Evolutionary conservation across 2,888 invertebrate species (phyloP).

Genomic region (Leucozona laternaria): DNA sequence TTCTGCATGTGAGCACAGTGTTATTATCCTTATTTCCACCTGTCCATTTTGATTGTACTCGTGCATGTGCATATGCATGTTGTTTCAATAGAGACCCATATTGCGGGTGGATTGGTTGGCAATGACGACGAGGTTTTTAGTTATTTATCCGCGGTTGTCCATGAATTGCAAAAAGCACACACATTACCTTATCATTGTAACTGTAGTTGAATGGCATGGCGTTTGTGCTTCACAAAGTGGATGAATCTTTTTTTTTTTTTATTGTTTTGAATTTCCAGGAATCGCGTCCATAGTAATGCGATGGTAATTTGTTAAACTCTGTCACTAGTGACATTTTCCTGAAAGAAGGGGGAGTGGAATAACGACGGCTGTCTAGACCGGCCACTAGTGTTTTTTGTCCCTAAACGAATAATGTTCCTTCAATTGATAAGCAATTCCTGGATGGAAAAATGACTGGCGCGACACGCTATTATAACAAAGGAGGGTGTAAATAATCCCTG

Average conservation of each 20-base stretch:
- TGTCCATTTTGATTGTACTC: constrained; percentile 35
- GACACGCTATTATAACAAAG: constrained; percentile 42
- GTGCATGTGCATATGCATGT: neutral
- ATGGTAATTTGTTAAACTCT: constrained; percentile 66
- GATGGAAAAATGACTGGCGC: constrained; percentile 45
- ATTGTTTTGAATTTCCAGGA: constrained; percentile 2
- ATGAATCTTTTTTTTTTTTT: neutral
- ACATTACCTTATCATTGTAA: neutral
- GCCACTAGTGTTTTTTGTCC: constrained; percentile 38
- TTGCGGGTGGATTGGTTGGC: constrained; percentile 5
- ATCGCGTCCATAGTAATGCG: constrained; percentile 66
- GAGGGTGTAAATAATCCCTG: constrained; percentile 38
- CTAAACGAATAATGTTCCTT: constrained; percentile 42
- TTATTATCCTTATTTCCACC: constrained; percentile 52
- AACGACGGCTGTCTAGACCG: constrained; percentile 52
- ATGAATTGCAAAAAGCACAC: constrained; percentile 50
- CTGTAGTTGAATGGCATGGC: neutral
- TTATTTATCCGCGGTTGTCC: constrained; percentile 72
- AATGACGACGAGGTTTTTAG: constrained; percentile 48
- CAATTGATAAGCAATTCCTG: constrained; percentile 64
- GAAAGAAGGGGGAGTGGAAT: neutral
- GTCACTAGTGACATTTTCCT: constrained; percentile 20
- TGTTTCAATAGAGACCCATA: neutral
- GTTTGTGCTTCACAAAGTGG: constrained; percentile 10
- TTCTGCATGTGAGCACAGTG: constrained; percentile 38